Evolutionary conservation across 1,140 invertebrate species (phyloP).

Genomic region (Heliconius melpomene): DNA sequence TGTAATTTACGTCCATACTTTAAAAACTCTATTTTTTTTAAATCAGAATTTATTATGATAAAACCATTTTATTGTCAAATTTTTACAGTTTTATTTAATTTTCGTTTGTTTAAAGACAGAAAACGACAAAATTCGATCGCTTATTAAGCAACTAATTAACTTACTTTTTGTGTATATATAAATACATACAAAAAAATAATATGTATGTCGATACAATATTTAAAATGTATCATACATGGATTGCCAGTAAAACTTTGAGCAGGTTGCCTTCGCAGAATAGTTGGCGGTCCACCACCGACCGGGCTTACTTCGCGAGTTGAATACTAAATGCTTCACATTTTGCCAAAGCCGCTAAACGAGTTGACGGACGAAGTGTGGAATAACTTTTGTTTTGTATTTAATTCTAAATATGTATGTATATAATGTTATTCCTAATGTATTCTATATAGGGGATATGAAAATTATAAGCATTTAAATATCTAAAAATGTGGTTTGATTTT

Average conservation of each 20-base stretch:
- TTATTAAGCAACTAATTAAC: not conserved
- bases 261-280: constrained; percentile 39
- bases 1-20: too few relatives aligned
- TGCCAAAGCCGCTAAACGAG: constrained; percentile 18
- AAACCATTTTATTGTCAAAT: too few relatives aligned
- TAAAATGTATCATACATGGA: constrained; percentile 6
- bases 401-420: not conserved
- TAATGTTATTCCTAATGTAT: not conserved
- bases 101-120: too few relatives aligned
- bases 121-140: too few relatives aligned
- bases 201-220: not conserved
- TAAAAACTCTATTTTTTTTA: too few relatives aligned
- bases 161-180: not conserved
- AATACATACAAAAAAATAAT: not conserved
- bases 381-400: not conserved
- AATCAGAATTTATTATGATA: too few relatives aligned
- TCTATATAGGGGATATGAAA: not conserved
- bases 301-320: constrained; percentile 32
- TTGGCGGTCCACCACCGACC: constrained; percentile 22
- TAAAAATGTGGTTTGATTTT: too few relatives aligned
- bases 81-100: too few relatives aligned
- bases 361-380: not conserved
- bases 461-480: not conserved
- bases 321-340: constrained; percentile 29
- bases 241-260: constrained; percentile 19